Evolutionary conservation across 2,888 invertebrate species (phyloP).

Genomic region (Campopleginae sp.): DNA sequence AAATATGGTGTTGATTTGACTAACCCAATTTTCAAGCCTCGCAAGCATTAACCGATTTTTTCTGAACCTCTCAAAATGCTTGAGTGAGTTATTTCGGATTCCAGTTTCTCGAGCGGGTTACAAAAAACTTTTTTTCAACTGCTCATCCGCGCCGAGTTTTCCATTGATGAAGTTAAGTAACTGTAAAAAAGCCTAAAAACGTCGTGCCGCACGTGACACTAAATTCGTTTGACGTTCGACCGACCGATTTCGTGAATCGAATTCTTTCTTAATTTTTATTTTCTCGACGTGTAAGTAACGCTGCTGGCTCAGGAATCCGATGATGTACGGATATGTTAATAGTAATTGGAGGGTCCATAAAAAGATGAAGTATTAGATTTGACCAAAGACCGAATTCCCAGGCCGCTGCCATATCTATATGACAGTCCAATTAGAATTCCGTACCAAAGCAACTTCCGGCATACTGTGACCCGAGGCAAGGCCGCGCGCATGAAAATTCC

Average conservation of each 20-base stretch:
- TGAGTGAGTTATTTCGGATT: background rate
- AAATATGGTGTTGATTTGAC: conserved; percentile 39
- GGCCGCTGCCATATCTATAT: background rate
- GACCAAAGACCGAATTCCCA: background rate
- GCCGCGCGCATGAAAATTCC: conserved; percentile 10
- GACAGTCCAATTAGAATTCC: conserved; percentile 20
- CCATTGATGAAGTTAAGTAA: conserved; percentile 4
- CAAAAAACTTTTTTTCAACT: background rate
- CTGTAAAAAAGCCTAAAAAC: conserved; percentile 7
- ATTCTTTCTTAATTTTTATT: background rate
- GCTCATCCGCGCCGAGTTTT: background rate
- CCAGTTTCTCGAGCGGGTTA: background rate
- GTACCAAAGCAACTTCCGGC: conserved; percentile 18
- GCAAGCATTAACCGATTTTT: background rate
- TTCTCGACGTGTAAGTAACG: background rate
- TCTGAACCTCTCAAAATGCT: background rate
- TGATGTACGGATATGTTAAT: background rate
- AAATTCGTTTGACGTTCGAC: background rate
- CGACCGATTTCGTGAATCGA: background rate
- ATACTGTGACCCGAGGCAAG: conserved; percentile 10
- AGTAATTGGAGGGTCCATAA: background rate
- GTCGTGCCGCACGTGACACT: background rate
- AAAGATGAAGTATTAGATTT: conserved; percentile 17
- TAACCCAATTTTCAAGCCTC: conserved; percentile 2
- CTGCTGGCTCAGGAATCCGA: background rate